phyloP scores from a whole-genome alignment of 2,888 invertebrate genomes.

The Ophion obscuratus region DNA sequence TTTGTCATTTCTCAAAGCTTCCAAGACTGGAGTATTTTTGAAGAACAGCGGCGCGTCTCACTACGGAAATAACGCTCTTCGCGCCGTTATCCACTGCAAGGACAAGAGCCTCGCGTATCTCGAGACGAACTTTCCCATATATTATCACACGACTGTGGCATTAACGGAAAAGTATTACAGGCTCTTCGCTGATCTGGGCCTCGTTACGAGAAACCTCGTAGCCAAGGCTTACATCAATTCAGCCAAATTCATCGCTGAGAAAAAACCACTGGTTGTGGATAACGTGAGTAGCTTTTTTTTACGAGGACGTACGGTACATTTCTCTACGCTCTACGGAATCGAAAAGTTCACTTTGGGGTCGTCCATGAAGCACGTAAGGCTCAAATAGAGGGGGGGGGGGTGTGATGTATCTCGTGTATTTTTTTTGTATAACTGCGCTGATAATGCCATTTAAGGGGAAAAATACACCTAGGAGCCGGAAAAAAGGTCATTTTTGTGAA shows the following conservation, averaged over 20 bases:
- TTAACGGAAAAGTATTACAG: constrained; percentile 87
- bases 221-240: constrained; percentile 85
- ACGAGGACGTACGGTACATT: too few relatives aligned
- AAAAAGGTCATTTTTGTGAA: too few relatives aligned
- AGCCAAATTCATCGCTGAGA: constrained; percentile 85
- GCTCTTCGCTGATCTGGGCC: constrained; percentile 86
- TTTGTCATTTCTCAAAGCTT: constrained; percentile 84
- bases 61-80: constrained; percentile 88
- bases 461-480: too few relatives aligned
- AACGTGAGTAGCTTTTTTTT: constrained; percentile 84
- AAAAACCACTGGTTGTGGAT: constrained; percentile 85
- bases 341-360: too few relatives aligned
- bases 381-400: too few relatives aligned
- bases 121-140: constrained; percentile 89
- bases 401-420: too few relatives aligned
- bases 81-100: constrained; percentile 86
- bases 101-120: constrained; percentile 88
- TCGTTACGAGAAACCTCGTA: constrained; percentile 85
- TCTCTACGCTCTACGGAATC: neutral
- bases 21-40: constrained; percentile 88
- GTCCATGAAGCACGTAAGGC: too few relatives aligned
- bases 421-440: too few relatives aligned
- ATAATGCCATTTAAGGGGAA: too few relatives aligned
- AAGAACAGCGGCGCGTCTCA: constrained; percentile 88
- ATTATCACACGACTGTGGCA: constrained; percentile 86